A percentile compares a stretch with the other conserved stretches of the same genome.
These are phyloP conservation scores for Caenorhabditis japonica DNA, from an alignment of 2,888 invertebrate genomes.

Conservation along the genomic window DNA sequence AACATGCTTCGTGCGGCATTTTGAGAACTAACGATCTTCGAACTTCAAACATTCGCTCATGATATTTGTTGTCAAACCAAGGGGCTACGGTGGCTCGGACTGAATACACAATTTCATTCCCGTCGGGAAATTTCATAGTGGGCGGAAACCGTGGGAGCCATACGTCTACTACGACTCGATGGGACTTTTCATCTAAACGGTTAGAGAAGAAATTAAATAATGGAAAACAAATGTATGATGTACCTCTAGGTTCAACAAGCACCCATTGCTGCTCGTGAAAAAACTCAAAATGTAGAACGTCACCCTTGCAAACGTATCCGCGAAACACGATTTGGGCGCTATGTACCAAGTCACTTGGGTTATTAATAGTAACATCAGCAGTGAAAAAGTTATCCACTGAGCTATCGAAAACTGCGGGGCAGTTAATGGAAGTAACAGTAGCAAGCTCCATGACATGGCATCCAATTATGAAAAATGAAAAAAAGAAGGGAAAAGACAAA, in stretches of 20 bases:
- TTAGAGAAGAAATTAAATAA: background rate
- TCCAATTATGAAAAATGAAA: background rate
- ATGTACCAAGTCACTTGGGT: slow-evolving; percentile 56
- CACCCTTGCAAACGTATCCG: slow-evolving; percentile 63
- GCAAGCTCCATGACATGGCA: slow-evolving; percentile 27
- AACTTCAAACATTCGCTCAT: slow-evolving; percentile 62
- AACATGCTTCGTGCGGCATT: slow-evolving; percentile 64
- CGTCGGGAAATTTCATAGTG: slow-evolving; percentile 56
- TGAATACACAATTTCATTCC: slow-evolving; percentile 60
- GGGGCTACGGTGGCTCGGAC: slow-evolving; percentile 67
- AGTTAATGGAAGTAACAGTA: slow-evolving; percentile 37
- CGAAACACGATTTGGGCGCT: slow-evolving; percentile 65
- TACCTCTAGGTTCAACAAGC: slow-evolving; percentile 50
- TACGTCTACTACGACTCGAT: slow-evolving; percentile 57
- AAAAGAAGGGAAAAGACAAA: slow-evolving; percentile 3
- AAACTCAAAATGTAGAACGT: slow-evolving; percentile 59
- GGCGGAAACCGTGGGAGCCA: slow-evolving; percentile 71
- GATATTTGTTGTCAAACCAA: slow-evolving; percentile 65
- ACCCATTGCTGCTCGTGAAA: slow-evolving; percentile 68
- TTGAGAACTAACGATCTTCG: slow-evolving; percentile 57
- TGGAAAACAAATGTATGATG: background rate
- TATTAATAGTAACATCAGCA: slow-evolving; percentile 57
- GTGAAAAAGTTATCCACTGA: slow-evolving; percentile 55
- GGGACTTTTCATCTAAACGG: slow-evolving; percentile 32
- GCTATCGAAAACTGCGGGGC: slow-evolving; percentile 49